These are phyloP conservation scores for Pyrocoelia pectoralis DNA, from an alignment of 2,888 invertebrate genomes.

Conservation along the genomic window DNA sequence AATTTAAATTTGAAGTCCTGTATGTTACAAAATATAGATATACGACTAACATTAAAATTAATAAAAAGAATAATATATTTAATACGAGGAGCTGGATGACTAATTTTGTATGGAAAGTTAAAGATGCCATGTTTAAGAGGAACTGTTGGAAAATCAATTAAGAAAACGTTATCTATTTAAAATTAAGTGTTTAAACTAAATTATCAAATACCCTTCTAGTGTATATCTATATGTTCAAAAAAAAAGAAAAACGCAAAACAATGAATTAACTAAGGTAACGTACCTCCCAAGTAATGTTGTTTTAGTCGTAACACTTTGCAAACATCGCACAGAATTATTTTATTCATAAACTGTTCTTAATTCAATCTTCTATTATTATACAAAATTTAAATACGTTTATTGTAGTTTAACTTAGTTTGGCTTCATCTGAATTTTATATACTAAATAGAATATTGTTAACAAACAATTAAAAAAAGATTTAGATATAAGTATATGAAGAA, in stretches of 20 bases:
- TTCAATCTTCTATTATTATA: not conserved
- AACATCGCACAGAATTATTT: not conserved
- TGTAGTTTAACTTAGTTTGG: not conserved
- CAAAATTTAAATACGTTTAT: not conserved
- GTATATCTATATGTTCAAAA: conserved; percentile 6
- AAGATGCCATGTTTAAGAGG: not conserved
- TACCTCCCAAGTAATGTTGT: not conserved
- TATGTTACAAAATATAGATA: conserved; percentile 1
- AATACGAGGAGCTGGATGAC: not conserved
- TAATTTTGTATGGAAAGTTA: not conserved
- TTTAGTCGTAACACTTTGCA: too few relatives aligned
- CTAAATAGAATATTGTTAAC: conserved; percentile 29
- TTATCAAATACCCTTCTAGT: not conserved
- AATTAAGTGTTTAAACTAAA: not conserved
- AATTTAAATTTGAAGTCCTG: not conserved
- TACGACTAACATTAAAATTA: not conserved
- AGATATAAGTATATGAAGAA: conserved; percentile 34
- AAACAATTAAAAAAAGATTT: conserved; percentile 25
- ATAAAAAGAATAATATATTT: not conserved
- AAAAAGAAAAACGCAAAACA: conserved; percentile 7
- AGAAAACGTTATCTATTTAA: not conserved
- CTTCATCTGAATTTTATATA: conserved; percentile 3
- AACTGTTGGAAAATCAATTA: too few relatives aligned
- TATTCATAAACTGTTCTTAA: not conserved
- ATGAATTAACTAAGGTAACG: conserved; percentile 3